Evolutionary conservation across 2,888 invertebrate species (phyloP).

Genomic region (Crocallis elinguaria): DNA sequence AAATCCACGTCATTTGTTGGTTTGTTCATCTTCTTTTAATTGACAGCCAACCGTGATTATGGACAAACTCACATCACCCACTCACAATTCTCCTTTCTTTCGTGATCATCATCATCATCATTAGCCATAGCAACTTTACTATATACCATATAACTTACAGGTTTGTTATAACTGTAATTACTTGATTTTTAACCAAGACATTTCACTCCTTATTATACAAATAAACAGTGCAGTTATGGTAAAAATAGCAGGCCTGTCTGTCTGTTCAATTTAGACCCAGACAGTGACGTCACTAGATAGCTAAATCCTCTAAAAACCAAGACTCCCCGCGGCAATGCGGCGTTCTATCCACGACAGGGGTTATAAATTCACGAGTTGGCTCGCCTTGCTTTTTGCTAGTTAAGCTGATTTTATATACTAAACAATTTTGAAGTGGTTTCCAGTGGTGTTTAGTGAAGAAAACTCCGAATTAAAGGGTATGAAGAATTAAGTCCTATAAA

Average conservation of each 20-base stretch:
- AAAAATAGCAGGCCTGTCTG: not conserved
- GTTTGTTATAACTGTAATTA: no score
- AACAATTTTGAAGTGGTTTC: not conserved
- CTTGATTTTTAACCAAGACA: no score
- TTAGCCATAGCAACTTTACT: no score
- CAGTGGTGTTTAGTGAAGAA: not conserved
- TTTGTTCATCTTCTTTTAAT: no score
- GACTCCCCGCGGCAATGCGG: constrained; percentile 11
- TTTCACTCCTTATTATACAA: not conserved
- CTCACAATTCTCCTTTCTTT: no score
- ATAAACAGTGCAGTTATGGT: constrained; percentile 5
- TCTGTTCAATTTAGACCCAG: constrained; percentile 2
- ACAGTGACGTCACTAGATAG: constrained; percentile 12
- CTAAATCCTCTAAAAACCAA: not conserved
- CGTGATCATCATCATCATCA: no score
- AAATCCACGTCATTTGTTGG: no score
- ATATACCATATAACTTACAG: no score
- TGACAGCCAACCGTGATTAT: no score
- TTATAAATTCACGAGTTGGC: constrained; percentile 6
- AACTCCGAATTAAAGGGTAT: no score
- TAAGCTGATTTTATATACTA: not conserved
- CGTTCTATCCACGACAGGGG: not conserved
- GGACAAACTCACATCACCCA: no score
- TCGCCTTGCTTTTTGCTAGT: not conserved
- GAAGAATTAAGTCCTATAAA: not conserved